Evolutionary conservation across 1,140 invertebrate species (phyloP), one percentile per base, ranked within the genome.

Genomic region (Aphidius gifuensis): DNA sequence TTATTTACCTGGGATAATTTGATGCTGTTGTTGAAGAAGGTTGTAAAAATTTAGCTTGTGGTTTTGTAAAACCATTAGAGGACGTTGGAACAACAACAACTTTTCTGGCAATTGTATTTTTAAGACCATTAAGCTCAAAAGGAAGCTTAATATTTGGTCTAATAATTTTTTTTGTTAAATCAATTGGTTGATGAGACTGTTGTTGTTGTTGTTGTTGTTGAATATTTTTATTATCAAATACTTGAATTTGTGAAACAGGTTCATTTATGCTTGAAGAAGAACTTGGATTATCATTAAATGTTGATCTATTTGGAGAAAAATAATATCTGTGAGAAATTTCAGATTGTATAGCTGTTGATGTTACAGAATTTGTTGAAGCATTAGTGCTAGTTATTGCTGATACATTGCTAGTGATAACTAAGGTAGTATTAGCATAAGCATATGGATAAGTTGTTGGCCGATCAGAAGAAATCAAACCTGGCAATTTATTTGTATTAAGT

Each of bases 391-490:
- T 64, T 4, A 60, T 61, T 2, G 65, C 64, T 6, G 66, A 65
- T 32, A 32, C 4, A 32, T 3, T 32, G 23, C 23, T 32, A 32
- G 23, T 32, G 23, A 4, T 32, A 32, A 32, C 23, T 32, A 32
- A 32, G 6, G 67, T 67, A 0, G 75, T 62, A 43, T 71, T 58
- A 5, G 73, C 74, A 21, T 84, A 76, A 16, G 80, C 79, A 66
- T 88, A 88, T 1, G 86, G 87, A 71, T 87, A 88, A 4, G 85
- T 86, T 6, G 80, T 76, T 2, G 85, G 87, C 66, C 85, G 79
- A 0, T 81, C 83, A 38, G 78, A 78, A 0, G 84, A 83, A 47
- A 86, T 68, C 4, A 86, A 71, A 4, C 84, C 85, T 0, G 82
- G 85, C 50, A 80, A 83, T 60, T 69, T 79, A 68, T 73, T 81